These are phyloP conservation scores for Elanoides forficatus DNA, from an alignment of 2,113 vertebrate species.

Conservation along the genomic window DNA sequence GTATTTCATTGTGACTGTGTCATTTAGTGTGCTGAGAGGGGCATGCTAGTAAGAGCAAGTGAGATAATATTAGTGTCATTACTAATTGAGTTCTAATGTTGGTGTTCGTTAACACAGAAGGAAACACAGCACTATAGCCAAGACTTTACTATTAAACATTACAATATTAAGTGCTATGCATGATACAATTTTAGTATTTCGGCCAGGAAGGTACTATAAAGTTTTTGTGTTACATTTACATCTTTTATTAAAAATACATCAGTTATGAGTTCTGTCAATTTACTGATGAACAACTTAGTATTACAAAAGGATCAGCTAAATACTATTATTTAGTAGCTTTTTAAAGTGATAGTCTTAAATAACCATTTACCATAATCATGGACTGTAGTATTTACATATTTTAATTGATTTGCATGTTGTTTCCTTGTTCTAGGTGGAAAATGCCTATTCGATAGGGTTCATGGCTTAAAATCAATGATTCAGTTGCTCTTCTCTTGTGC, in stretches of 20 bases:
- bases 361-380: neutral
- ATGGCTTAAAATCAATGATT: neutral
- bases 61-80: conserved; percentile 3
- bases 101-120: conserved; percentile 5
- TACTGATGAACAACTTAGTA: neutral
- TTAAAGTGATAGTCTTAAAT: neutral
- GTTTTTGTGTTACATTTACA: neutral
- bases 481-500: neutral
- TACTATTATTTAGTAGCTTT: neutral
- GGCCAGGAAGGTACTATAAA: neutral
- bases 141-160: conserved; percentile 1
- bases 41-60: neutral
- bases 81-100: conserved; percentile 15
- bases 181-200: neutral
- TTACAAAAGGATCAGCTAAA: neutral
- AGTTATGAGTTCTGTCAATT: neutral
- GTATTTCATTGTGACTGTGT: neutral
- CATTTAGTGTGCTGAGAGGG: neutral
- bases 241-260: neutral
- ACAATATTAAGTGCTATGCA: neutral
- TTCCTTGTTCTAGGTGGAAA: neutral
- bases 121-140: neutral
- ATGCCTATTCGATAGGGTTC: neutral
- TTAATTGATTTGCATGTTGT: neutral
- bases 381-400: neutral